Percentiles rank a stretch among this genome's conserved stretches.
Conservation (phyloP, 2,113 vertebrate genomes). For the Dryoscopus gambensis region DNA sequence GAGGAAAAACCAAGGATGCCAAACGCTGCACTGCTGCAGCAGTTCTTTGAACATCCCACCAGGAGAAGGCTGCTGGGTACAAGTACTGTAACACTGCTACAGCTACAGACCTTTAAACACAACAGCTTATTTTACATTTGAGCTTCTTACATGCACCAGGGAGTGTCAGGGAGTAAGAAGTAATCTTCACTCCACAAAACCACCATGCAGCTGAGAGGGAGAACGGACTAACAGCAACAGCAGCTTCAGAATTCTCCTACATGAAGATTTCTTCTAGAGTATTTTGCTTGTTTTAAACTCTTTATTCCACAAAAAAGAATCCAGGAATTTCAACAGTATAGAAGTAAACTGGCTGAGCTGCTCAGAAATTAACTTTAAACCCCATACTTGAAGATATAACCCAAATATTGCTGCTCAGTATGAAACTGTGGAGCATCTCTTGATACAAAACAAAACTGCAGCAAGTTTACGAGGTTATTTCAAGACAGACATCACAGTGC, state of each 20-base stretch:
- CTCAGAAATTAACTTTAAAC: not conserved
- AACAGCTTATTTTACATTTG: fast-evolving
- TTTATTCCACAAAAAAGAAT: not conserved
- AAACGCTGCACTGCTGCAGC: not conserved
- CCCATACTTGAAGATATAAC: not conserved
- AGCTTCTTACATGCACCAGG: not conserved
- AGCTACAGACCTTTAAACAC: not conserved
- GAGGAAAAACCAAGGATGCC: not conserved
- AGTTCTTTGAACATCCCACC: not conserved
- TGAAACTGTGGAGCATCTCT: not conserved
- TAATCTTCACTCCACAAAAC: not conserved
- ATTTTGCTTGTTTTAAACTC: not conserved
- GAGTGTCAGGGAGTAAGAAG: fast-evolving
- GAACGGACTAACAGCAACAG: not conserved
- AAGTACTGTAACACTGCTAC: not conserved
- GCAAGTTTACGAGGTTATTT: not conserved
- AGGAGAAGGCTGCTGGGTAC: not conserved
- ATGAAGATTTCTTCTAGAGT: not conserved
- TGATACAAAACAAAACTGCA: not conserved
- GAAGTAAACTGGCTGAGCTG: not conserved
- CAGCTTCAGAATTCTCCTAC: not conserved
- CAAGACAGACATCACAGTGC: not conserved
- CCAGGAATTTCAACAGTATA: not conserved
- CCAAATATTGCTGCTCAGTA: not conserved
- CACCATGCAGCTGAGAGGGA: not conserved